phyloP scores from a whole-genome alignment of 2,888 invertebrate genomes.

The Malachius bipustulatus region DNA sequence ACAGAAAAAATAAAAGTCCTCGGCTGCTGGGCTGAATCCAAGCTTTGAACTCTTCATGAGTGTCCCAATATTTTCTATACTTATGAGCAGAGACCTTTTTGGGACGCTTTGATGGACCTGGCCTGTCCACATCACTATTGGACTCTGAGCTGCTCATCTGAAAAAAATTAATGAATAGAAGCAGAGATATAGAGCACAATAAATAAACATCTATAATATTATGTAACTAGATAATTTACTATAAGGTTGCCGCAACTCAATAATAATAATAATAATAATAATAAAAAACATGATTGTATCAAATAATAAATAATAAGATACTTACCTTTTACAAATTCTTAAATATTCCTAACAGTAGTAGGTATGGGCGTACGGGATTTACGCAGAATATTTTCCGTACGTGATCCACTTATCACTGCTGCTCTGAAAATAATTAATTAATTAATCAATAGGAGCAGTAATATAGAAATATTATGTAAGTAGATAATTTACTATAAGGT shows the following conservation, averaged over 20 bases:
- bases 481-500: conserved; percentile 1
- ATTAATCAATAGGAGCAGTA: no score
- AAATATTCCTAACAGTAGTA: no score
- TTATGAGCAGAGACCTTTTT: background rate
- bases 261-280: conserved; percentile 25
- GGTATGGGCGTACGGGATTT: no score
- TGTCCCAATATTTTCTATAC: background rate
- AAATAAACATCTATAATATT: conserved; percentile 1
- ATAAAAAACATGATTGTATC: no score
- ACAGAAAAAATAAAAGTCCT: conserved; percentile 13
- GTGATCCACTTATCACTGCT: no score
- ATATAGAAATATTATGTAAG: background rate
- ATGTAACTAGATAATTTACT: background rate
- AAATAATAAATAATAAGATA: conserved; percentile 23
- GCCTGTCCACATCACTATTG: conserved; percentile 2
- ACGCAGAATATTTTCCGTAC: no score
- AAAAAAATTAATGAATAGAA: conserved; percentile 1
- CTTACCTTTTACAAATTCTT: conserved; percentile 1
- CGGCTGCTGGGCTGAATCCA: conserved; percentile 9
- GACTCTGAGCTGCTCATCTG: conserved; percentile 2
- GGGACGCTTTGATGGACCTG: background rate
- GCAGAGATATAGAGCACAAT: background rate
- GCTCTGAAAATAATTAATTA: background rate
- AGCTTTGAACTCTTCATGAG: background rate
- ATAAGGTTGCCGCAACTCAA: conserved; percentile 3